Evolutionary conservation across 2,888 invertebrate genomes (phyloP).

Genomic region (Epistrophe eligans): DNA sequence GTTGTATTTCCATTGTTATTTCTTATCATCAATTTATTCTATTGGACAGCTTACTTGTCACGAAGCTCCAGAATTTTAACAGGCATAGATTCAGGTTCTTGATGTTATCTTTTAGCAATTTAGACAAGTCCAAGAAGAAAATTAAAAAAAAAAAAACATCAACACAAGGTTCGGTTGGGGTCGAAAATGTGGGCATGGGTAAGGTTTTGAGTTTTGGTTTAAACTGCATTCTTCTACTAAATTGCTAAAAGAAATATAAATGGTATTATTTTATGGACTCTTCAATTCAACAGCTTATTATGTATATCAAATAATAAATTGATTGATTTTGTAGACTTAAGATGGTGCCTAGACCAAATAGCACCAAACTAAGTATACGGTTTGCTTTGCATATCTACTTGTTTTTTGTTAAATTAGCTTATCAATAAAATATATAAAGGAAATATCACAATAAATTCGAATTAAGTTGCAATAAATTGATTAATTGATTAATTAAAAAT

Average conservation of each 20-base stretch:
- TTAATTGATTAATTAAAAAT: background rate
- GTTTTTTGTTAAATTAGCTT: background rate
- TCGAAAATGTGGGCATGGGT: background rate
- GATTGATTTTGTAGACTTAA: constrained; percentile 16
- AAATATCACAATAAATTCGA: background rate
- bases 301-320: constrained; percentile 6
- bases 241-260: constrained; percentile 64
- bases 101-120: constrained; percentile 84
- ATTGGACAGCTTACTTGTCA: constrained; percentile 91
- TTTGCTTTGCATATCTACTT: constrained; percentile 1
- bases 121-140: constrained; percentile 82
- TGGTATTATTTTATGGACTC: constrained; percentile 48
- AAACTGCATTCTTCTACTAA: constrained; percentile 69
- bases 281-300: constrained; percentile 52
- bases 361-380: constrained; percentile 4
- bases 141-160: constrained; percentile 56
- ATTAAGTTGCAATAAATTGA: constrained; percentile 10
- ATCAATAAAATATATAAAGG: background rate
- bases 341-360: constrained; percentile 7
- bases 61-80: constrained; percentile 84
- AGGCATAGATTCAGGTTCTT: constrained; percentile 80
- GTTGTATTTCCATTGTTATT: constrained; percentile 91
- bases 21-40: constrained; percentile 90
- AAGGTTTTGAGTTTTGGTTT: constrained; percentile 35
- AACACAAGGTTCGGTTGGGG: constrained; percentile 2